These are phyloP conservation scores for Anastrepha obliqua DNA, from an alignment of 1,140 invertebrate genomes.

Conservation along the genomic window DNA sequence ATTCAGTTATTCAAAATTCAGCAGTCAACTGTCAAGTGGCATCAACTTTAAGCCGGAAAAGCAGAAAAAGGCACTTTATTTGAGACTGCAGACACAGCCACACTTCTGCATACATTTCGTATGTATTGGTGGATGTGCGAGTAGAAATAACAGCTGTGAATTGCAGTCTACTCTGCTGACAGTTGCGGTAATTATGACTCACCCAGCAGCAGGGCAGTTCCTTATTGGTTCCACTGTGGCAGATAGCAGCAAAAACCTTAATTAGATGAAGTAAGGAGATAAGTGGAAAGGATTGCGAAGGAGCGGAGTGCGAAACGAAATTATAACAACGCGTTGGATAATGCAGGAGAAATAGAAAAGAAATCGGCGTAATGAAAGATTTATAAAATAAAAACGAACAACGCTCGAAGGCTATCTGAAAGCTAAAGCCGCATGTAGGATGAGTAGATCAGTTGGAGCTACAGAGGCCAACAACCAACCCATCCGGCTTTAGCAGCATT, in stretches of 20 bases:
- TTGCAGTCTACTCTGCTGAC: neutral
- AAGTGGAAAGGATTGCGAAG: neutral
- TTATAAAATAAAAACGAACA: constrained; percentile 28
- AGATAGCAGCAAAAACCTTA: neutral
- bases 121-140: neutral
- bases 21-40: constrained; percentile 45
- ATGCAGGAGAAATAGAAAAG: constrained; percentile 4
- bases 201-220: constrained; percentile 2
- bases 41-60: constrained; percentile 21
- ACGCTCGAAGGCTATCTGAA: neutral
- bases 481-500: neutral
- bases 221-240: neutral
- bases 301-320: neutral
- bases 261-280: neutral
- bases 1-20: constrained; percentile 46
- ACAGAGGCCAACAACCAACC: neutral
- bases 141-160: neutral
- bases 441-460: neutral
- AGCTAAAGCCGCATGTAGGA: neutral
- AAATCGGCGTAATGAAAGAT: constrained; percentile 20
- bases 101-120: neutral
- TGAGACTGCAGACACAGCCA: neutral
- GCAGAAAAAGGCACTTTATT: constrained; percentile 22
- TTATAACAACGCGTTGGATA: neutral
- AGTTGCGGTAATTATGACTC: constrained; percentile 33